These are phyloP conservation scores for Stegophylla sp. DNA, from an alignment of 2,888 invertebrate genomes.

Conservation along the genomic window DNA sequence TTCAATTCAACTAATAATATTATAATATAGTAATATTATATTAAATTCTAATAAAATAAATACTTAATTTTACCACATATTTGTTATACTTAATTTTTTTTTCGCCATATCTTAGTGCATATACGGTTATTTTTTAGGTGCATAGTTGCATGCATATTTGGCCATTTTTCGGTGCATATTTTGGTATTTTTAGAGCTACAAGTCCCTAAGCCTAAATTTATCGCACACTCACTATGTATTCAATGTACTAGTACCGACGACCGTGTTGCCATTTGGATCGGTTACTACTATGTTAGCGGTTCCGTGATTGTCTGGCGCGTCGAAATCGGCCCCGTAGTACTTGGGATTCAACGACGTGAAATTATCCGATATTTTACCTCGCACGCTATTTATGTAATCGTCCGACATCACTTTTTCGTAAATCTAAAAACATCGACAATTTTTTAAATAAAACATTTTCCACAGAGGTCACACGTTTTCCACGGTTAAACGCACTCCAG, in stretches of 20 bases:
- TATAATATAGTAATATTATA: no score
- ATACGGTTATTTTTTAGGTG: no score
- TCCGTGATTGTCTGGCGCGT: constrained; percentile 64
- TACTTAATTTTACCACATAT: no score
- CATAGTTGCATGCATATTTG: no score
- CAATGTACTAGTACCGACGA: constrained; percentile 90
- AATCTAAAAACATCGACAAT: no score
- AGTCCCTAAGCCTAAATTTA: no score
- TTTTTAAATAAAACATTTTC: background rate
- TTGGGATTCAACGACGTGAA: constrained; percentile 67
- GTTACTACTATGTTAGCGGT: constrained; percentile 87
- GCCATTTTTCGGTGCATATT: no score
- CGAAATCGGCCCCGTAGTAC: constrained; percentile 61
- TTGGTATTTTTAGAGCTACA: no score
- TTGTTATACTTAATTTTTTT: no score
- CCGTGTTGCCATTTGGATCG: constrained; percentile 84
- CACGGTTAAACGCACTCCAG: constrained; percentile 68
- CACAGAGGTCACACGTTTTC: background rate
- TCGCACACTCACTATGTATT: constrained; percentile 71
- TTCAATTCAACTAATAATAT: no score
- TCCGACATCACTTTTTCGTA: constrained; percentile 50
- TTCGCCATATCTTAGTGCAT: no score
- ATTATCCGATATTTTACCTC: constrained; percentile 61
- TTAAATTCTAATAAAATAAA: no score
- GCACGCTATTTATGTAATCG: constrained; percentile 29